A percentile compares a stretch with the other conserved stretches of the same genome.
Evolutionary conservation across 2,797 vertebrate genomes (phyloP).

Genomic region (Myiothlypis coronata): DNA sequence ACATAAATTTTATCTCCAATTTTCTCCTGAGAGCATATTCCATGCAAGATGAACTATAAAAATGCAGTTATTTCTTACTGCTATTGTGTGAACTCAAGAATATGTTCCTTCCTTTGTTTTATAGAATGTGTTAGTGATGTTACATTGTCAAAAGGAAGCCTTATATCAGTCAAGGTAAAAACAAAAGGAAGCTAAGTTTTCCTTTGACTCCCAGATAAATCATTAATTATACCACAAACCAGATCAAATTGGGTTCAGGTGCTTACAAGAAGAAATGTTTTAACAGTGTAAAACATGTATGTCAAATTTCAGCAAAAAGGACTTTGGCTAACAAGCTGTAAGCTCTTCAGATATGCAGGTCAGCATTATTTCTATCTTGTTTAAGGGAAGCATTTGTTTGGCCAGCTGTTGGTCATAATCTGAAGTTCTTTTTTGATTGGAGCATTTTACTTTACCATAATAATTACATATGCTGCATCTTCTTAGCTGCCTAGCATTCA

Average conservation of each 20-base stretch:
- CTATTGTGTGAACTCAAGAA: not conserved
- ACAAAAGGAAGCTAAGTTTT: not conserved
- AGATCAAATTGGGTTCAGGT: not conserved
- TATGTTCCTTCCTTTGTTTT: not conserved
- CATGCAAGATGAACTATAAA: not conserved
- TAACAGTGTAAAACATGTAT: not conserved
- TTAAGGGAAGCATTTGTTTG: not conserved
- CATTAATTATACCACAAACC: not conserved
- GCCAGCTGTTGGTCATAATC: not conserved
- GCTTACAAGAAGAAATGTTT: not conserved
- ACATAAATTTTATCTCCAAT: not conserved
- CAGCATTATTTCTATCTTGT: not conserved
- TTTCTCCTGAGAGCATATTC: not conserved
- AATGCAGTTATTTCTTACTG: not conserved
- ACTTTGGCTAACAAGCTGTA: not conserved
- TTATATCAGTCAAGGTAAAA: not conserved
- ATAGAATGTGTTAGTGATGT: not conserved
- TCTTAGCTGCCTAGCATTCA: not conserved
- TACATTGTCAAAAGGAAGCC: not conserved
- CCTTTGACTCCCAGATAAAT: not conserved
- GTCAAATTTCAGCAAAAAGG: not conserved
- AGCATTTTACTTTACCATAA: not conserved
- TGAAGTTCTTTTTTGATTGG: slow-evolving; percentile 7
- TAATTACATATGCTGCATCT: not conserved
- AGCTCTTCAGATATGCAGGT: not conserved